A percentile compares a stretch with the other conserved stretches of the same genome.
Conservation (phyloP, 2,888 invertebrate genomes). For the Drosophila sordidula region DNA sequence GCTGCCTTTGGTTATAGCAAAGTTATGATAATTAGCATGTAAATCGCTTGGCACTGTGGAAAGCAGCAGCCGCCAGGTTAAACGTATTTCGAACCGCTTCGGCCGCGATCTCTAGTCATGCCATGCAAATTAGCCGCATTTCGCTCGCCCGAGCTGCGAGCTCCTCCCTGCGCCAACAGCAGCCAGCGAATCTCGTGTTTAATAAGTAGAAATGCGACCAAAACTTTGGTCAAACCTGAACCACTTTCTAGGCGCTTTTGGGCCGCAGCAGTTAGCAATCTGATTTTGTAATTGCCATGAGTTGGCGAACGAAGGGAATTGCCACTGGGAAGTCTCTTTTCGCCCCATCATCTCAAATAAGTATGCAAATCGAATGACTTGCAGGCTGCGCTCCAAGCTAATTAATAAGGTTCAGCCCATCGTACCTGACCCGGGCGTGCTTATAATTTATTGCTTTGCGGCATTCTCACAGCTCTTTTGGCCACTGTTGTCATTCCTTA, state of each 20-base stretch:
- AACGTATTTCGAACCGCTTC: slow-evolving; percentile 38
- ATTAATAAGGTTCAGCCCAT: slow-evolving; percentile 46
- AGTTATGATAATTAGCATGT: slow-evolving; percentile 78
- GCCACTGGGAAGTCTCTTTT: slow-evolving; percentile 5
- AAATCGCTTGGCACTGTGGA: slow-evolving; percentile 65
- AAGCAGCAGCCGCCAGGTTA: slow-evolving; percentile 50
- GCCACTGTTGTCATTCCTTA: slow-evolving; percentile 45
- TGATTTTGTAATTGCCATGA: slow-evolving; percentile 16
- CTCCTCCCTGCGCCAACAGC: slow-evolving; percentile 43
- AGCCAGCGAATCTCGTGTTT: slow-evolving; percentile 18
- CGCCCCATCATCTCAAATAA: slow-evolving; percentile 49
- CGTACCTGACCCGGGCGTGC: neutral
- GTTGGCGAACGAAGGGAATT: slow-evolving; percentile 27
- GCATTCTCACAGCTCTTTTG: slow-evolving; percentile 57
- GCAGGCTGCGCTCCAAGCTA: slow-evolving; percentile 36
- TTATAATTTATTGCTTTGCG: slow-evolving; percentile 44
- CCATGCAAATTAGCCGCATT: slow-evolving; percentile 60
- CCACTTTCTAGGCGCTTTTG: slow-evolving; percentile 46
- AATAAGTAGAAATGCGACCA: slow-evolving; percentile 47
- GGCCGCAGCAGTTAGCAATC: slow-evolving; percentile 9
- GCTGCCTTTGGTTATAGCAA: slow-evolving; percentile 46
- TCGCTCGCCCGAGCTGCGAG: slow-evolving; percentile 48
- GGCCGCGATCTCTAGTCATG: slow-evolving; percentile 46
- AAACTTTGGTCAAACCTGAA: slow-evolving; percentile 14
- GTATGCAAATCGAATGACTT: slow-evolving; percentile 62